A percentile compares a stretch with the other conserved stretches of the same genome.
Evolutionary conservation across 2,888 invertebrate genomes (phyloP).

Genomic region (Chrysina gloriosa): DNA sequence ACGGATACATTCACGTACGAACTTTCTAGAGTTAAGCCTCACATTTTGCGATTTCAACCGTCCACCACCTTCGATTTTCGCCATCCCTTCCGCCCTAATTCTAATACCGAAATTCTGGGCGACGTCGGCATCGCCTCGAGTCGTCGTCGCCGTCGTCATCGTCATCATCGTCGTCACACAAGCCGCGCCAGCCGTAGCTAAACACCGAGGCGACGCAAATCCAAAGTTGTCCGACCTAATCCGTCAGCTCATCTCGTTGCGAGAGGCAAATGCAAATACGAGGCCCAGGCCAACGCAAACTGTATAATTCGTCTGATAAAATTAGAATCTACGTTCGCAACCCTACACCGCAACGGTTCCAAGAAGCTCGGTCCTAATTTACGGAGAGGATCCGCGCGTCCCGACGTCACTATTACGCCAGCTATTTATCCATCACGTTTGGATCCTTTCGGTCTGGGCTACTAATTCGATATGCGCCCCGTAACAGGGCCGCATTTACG

Average conservation of each 20-base stretch:
- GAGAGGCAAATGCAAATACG: slow-evolving; percentile 11
- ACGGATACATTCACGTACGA: too few relatives aligned
- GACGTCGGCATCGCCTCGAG: too few relatives aligned
- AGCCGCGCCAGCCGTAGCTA: too few relatives aligned
- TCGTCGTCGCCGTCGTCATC: too few relatives aligned
- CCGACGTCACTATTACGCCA: neutral
- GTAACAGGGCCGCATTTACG: too few relatives aligned
- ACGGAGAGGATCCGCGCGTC: neutral
- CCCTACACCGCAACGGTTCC: neutral
- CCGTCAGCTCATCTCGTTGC: slow-evolving; percentile 5
- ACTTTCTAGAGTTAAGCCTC: too few relatives aligned
- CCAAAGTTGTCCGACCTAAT: slow-evolving; percentile 19
- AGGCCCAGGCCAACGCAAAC: slow-evolving; percentile 23
- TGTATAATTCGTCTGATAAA: slow-evolving; percentile 32
- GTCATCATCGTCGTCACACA: too few relatives aligned
- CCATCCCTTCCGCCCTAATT: too few relatives aligned
- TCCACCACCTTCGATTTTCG: too few relatives aligned
- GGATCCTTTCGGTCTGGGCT: neutral
- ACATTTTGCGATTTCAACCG: too few relatives aligned
- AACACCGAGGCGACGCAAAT: neutral
- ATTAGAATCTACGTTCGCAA: slow-evolving; percentile 21
- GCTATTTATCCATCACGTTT: slow-evolving; percentile 15
- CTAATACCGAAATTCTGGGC: too few relatives aligned
- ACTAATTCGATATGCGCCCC: slow-evolving; percentile 2
- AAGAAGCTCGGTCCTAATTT: neutral